Conservation (phyloP, 2,113 vertebrate genomes). For the Rhinolophus ferrumequinum region DNA sequence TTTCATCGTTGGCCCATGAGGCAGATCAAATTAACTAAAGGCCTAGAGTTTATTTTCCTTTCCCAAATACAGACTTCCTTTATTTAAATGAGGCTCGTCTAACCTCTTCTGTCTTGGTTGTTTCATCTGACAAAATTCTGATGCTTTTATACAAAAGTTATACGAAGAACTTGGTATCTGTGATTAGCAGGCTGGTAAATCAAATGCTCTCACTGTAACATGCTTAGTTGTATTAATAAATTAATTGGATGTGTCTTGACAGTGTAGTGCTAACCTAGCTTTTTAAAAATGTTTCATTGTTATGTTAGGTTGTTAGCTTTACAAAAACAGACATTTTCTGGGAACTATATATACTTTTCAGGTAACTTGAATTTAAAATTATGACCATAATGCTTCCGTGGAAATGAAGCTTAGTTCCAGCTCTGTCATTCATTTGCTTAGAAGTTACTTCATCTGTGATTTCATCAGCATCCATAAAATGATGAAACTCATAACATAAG, state of each 20-base stretch:
- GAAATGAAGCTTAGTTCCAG: background rate
- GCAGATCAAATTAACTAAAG: background rate
- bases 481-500: background rate
- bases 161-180: background rate
- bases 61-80: background rate
- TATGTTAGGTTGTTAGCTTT: background rate
- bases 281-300: background rate
- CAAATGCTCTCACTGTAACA: background rate
- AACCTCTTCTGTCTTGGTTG: background rate
- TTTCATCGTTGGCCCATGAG: background rate
- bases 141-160: background rate
- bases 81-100: background rate
- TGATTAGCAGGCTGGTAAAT: background rate
- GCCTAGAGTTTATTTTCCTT: background rate
- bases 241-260: background rate
- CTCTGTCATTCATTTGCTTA: background rate
- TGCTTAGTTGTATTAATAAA: background rate
- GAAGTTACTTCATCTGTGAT: background rate
- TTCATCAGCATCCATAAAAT: background rate
- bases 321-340: background rate
- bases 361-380: background rate
- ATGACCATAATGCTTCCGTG: background rate
- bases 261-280: background rate
- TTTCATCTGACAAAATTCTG: background rate
- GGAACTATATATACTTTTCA: background rate